These are phyloP conservation scores for Cryptus viduatorius DNA, from an alignment of 2,888 invertebrate species.

Conservation along the genomic window DNA sequence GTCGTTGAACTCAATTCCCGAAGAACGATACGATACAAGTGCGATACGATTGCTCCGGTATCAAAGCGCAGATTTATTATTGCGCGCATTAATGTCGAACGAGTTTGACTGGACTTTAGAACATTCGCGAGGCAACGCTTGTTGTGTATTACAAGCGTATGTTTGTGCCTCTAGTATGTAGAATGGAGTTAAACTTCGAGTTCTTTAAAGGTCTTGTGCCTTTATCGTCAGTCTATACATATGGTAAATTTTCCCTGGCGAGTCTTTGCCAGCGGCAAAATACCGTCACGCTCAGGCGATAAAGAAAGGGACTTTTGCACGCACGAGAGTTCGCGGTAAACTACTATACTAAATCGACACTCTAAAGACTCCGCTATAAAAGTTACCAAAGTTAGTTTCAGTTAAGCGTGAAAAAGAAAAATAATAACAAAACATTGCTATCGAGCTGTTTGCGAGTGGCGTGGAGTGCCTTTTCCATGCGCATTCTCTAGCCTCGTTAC, in stretches of 20 bases:
- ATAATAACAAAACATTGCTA: neutral
- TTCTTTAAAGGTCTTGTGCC: slow-evolving; percentile 26
- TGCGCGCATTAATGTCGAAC: slow-evolving; percentile 34
- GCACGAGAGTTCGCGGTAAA: slow-evolving; percentile 19
- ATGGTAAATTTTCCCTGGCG: slow-evolving; percentile 22
- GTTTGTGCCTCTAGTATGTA: neutral
- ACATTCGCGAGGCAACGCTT: neutral
- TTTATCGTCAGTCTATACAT: slow-evolving; percentile 9
- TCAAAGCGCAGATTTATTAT: slow-evolving; percentile 11
- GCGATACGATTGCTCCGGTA: neutral
- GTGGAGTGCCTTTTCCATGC: neutral
- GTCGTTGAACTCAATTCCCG: slow-evolving; percentile 21
- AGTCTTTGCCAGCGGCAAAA: slow-evolving; percentile 35
- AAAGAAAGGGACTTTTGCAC: slow-evolving; percentile 32
- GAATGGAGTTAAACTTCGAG: slow-evolving; percentile 11
- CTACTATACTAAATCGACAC: neutral
- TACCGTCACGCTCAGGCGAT: slow-evolving; percentile 58
- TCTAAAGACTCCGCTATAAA: slow-evolving; percentile 3
- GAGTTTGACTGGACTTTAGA: slow-evolving; percentile 44
- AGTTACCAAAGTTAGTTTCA: slow-evolving; percentile 6
- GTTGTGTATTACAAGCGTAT: neutral
- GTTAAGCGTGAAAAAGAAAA: neutral
- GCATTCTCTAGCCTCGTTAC: neutral
- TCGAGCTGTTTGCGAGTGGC: neutral
- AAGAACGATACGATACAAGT: slow-evolving; percentile 12